Conservation (phyloP, 2,888 invertebrate species). For the Drosophila kanekoi region DNA sequence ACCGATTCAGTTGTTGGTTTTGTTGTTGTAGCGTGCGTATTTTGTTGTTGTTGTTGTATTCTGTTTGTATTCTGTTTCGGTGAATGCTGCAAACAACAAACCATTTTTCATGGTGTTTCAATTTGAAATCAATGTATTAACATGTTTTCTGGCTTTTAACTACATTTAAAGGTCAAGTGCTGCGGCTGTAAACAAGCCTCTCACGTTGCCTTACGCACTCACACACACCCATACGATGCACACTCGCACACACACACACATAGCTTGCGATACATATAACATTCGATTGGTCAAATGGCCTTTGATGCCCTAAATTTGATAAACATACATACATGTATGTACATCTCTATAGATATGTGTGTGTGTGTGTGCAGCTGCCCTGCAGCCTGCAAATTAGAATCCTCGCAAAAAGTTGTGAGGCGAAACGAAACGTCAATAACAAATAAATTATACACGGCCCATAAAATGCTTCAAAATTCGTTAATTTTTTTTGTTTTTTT, state of each 20-base stretch:
- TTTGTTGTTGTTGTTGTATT: neutral
- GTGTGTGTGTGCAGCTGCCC: slow-evolving; percentile 19
- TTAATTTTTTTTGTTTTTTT: slow-evolving; percentile 9
- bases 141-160: slow-evolving; percentile 72
- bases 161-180: slow-evolving; percentile 78
- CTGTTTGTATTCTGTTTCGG: neutral
- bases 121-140: slow-evolving; percentile 50
- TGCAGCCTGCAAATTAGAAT: slow-evolving; percentile 39
- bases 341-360: slow-evolving; percentile 2
- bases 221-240: slow-evolving; percentile 7
- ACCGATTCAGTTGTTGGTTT: slow-evolving; percentile 13
- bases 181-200: slow-evolving; percentile 61
- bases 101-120: slow-evolving; percentile 14
- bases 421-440: slow-evolving; percentile 59
- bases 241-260: neutral
- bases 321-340: slow-evolving; percentile 35
- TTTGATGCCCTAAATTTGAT: slow-evolving; percentile 75
- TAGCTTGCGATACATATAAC: slow-evolving; percentile 23
- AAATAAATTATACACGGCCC: slow-evolving; percentile 61
- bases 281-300: slow-evolving; percentile 78
- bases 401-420: slow-evolving; percentile 29
- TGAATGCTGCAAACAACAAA: slow-evolving; percentile 18
- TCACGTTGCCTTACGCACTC: slow-evolving; percentile 59
- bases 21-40: too few species aligned
- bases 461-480: slow-evolving; percentile 53